These are phyloP conservation scores for Chrysolina americana DNA, from an alignment of 2,888 invertebrate genomes.

Conservation along the genomic window DNA sequence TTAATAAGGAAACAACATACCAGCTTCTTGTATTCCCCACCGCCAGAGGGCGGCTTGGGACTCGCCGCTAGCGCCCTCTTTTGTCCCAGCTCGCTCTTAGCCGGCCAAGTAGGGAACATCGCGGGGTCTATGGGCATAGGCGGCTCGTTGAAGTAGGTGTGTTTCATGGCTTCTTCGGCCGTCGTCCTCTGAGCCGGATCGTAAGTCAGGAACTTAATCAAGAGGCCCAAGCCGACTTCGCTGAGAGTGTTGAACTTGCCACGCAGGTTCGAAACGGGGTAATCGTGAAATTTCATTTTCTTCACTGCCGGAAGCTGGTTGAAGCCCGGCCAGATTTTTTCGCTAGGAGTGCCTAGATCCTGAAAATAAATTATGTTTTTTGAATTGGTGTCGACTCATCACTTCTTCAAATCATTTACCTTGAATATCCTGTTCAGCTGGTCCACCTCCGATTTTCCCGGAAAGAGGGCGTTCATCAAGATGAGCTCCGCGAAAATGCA, in stretches of 20 bases:
- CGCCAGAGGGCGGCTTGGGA: constrained; percentile 96
- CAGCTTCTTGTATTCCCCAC: constrained; percentile 91
- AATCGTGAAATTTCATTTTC: constrained; percentile 93
- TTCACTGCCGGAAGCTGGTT: constrained; percentile 91
- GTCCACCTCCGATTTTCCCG: constrained; percentile 97
- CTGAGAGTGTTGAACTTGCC: constrained; percentile 73
- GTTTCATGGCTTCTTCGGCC: constrained; percentile 90
- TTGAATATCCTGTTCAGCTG: constrained; percentile 81
- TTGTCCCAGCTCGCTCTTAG: constrained; percentile 94
- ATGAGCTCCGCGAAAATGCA: constrained; percentile 98
- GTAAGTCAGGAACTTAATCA: constrained; percentile 90
- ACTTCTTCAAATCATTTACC: constrained; percentile 25
- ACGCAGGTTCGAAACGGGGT: constrained; percentile 87
- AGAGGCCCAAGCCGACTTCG: constrained; percentile 74
- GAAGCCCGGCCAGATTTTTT: constrained; percentile 96
- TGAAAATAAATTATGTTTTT: constrained; percentile 60
- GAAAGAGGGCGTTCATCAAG: constrained; percentile 95
- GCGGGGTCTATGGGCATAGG: constrained; percentile 96
- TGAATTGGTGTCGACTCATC: no score
- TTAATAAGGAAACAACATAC: constrained; percentile 71
- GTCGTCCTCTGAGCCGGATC: constrained; percentile 90
- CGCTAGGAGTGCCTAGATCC: constrained; percentile 96
- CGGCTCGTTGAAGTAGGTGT: constrained; percentile 85
- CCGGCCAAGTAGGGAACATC: constrained; percentile 99
- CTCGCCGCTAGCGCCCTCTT: constrained; percentile 83